Base-by-base conservation (phyloP, 2,888 invertebrate genomes). In the Buathra laborator region DNA sequence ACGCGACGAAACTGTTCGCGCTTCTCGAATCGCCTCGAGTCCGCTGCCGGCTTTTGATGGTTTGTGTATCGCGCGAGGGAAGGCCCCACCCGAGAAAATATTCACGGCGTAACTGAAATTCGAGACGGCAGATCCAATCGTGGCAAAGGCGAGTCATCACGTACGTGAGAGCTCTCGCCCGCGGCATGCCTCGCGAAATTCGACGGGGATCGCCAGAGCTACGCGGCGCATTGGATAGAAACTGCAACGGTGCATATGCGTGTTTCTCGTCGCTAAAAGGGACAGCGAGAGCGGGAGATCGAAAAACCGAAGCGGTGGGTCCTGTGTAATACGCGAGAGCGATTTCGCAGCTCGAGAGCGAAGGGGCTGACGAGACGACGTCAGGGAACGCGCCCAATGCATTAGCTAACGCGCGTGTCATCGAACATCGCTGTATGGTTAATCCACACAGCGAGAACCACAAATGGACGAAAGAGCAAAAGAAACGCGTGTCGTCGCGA, bases 81-180 rank as follows among this genome's bases (percentile, higher is more conserved):
- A n/a, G 80, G 66, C 77, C 7, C 37, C 62, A 62, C 62, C 29
- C 62, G 62, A 62, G 24, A 9, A 53, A 29, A 14, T 74, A 37
- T 66, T 59, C 66, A 90, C 91, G 92, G 90, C 85, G 76, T 89
- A 88, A 91, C 86, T 93, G 93, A 93, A 92, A 93, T 90, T 90
- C 86, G 93, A 93, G 91, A 79, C 85, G 90, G 92, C 92, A 91
- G 88, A 91, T 91, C 93, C 90, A 93, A 93, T 93, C 92, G 90
- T 88, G 88, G 89, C 90, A 86, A 79, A 81, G 88, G 89, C 91
- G 88, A 90, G 90, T 90, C 91, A 92, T 91, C 92, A 93, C 92
- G 93, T 93, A 90, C 90, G 80, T 72, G 68, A 70, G 86, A 81
- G 72, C 81, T 76, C 86, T 85, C 87, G 86, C 83, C 79, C 72